Percentiles rank a stretch among this genome's conserved stretches.
Evolutionary conservation across 2,113 vertebrate genomes (phyloP).

Genomic region (Prochilodus magdalenae): DNA sequence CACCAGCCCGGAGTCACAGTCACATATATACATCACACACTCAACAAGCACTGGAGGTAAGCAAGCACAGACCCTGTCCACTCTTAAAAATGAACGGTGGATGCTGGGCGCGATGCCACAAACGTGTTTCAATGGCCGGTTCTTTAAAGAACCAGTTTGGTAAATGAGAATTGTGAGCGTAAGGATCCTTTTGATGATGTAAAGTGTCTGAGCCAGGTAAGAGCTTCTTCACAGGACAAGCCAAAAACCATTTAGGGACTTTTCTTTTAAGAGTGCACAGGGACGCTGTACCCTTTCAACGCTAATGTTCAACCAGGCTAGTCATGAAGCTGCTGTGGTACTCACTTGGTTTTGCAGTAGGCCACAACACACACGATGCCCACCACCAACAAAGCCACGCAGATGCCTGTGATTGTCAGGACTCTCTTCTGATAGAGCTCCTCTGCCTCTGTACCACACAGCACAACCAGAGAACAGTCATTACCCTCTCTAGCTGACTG

Average conservation of each 20-base stretch:
- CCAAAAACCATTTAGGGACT: not conserved
- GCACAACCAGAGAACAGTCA: constrained; percentile 25
- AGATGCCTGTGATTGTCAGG: constrained; percentile 98
- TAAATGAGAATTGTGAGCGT: not conserved
- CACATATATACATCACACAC: constrained; percentile 25
- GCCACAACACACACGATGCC: constrained; percentile 98
- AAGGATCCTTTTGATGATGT: too few species aligned
- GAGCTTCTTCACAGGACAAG: not conserved
- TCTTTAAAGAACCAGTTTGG: too few species aligned
- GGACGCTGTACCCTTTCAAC: not conserved
- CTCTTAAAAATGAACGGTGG: not conserved
- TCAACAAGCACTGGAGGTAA: not conserved
- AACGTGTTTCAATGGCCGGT: too few species aligned
- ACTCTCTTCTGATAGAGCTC: constrained; percentile 99
- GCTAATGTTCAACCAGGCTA: not conserved
- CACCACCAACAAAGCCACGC: constrained; percentile 95
- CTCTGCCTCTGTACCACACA: constrained; percentile 88
- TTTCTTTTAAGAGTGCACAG: not conserved
- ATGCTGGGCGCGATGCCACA: not conserved
- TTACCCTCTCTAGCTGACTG: constrained; percentile 10
- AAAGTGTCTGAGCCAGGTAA: not conserved
- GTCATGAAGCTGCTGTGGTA: constrained; percentile 54
- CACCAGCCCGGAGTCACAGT: constrained; percentile 28
- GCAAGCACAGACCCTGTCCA: not conserved
- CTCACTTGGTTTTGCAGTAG: constrained; percentile 99